A percentile compares a stretch with the other conserved stretches of the same genome.
phyloP scores from a whole-genome alignment of 2,888 invertebrate species.

The Schizotus pectinicornis region DNA sequence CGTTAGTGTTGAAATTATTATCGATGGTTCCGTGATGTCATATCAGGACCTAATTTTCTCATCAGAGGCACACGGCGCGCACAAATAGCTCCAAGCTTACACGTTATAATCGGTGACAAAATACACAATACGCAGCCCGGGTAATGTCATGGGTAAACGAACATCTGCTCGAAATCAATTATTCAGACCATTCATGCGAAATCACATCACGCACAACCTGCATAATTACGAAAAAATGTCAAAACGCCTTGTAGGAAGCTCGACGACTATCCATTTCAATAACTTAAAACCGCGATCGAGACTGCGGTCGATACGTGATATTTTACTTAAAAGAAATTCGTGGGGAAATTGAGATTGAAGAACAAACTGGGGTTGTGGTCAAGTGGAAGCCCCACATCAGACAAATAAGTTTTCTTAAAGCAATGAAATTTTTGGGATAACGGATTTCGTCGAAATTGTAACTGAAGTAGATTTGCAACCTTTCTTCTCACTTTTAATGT shows the following conservation, averaged over 20 bases:
- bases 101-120: conserved; percentile 30
- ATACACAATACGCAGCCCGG: conserved; percentile 27
- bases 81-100: conserved; percentile 28
- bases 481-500: too few species aligned
- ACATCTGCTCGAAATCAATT: conserved; percentile 40
- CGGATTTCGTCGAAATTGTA: too few species aligned
- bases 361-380: too few species aligned
- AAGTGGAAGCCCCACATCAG: too few species aligned
- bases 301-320: too few species aligned
- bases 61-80: conserved; percentile 25
- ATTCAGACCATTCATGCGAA: conserved; percentile 38
- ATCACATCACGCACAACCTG: conserved; percentile 35
- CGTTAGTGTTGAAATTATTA: conserved; percentile 26
- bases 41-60: conserved; percentile 29
- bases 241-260: conserved; percentile 14
- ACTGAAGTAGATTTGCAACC: too few species aligned
- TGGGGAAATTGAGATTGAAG: too few species aligned
- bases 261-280: too few species aligned
- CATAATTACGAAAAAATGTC: conserved; percentile 34
- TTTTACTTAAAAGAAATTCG: too few species aligned
- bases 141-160: conserved; percentile 34
- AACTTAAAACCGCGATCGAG: too few species aligned
- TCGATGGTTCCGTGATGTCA: conserved; percentile 26
- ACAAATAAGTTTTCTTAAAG: too few species aligned
- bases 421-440: too few species aligned